Evolutionary conservation across 2,888 invertebrate species (phyloP), one percentile per base, ranked within the genome.

Genomic region (Atethmia centrago): DNA sequence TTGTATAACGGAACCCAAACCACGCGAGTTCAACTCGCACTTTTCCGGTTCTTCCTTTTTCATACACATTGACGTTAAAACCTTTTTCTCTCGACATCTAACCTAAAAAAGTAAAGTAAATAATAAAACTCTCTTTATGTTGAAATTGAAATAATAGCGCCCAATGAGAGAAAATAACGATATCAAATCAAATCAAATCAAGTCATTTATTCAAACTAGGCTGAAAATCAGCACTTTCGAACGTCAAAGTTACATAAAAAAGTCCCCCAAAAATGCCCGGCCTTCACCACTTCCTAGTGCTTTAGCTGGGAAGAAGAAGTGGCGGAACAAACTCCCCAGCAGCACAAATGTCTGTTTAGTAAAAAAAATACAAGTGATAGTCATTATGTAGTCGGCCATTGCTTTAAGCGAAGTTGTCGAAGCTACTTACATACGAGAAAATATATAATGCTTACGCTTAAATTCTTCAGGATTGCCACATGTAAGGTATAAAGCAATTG

Each of bases 21-120:
- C n/a, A n/a, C n/a, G n/a, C n/a, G n/a, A n/a, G n/a, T n/a, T n/a
- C n/a, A n/a, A n/a, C n/a, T n/a, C n/a, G n/a, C n/a, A n/a, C n/a
- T n/a, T n/a, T n/a, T n/a, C n/a, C n/a, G n/a, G n/a, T 55, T 71
- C 63, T 71, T 51, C 10, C 14, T 51, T 70, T 67, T 74, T 65
- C 14, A 36, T 64, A 64, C 56, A 56, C 55, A 64, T 61, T 67
- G 9, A n/a, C 10, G 47, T 59, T 67, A 53, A 64, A 64, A 61
- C 36, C 59, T 62, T 80, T 79, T 70, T 53, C 25, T 42, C 51
- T 31, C 28, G 12, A 49, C 9, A 21, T 72, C 14, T n/a, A 49
- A 58, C 51, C 16, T 56, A 21, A 55, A 77, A 31, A 36, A 72
- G 63, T 31, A 58, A 59, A 65, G 55, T 21, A 12, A 21, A 16